phyloP scores from a whole-genome alignment of 2,888 invertebrate species.

The Trypoxylon attenuatum region DNA sequence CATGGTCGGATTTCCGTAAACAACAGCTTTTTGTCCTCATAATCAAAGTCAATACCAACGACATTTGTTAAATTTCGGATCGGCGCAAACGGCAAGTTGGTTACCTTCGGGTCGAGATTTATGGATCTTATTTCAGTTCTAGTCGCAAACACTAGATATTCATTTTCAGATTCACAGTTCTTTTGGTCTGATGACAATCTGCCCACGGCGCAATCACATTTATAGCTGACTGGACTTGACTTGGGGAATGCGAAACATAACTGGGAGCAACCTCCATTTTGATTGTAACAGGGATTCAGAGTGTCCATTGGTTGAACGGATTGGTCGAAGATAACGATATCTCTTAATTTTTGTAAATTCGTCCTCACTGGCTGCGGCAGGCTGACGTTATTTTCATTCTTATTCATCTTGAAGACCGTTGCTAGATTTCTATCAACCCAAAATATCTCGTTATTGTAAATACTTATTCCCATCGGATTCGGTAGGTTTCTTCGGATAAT shows the following conservation, averaged over 20 bases:
- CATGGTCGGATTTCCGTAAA: slow-evolving; percentile 96
- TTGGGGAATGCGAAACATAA: slow-evolving; percentile 95
- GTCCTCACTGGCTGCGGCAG: slow-evolving; percentile 85
- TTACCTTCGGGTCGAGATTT: slow-evolving; percentile 89
- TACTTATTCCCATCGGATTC: slow-evolving; percentile 94
- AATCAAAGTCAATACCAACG: slow-evolving; percentile 97
- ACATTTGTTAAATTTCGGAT: slow-evolving; percentile 92
- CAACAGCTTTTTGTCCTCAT: slow-evolving; percentile 88
- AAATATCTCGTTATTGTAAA: slow-evolving; percentile 89
- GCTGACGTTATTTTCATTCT: slow-evolving; percentile 83
- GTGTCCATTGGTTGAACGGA: slow-evolving; percentile 91
- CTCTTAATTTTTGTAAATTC: slow-evolving; percentile 89
- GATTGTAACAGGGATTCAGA: slow-evolving; percentile 85
- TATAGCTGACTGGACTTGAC: slow-evolving; percentile 78
- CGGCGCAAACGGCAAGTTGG: slow-evolving; percentile 89
- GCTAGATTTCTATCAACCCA: slow-evolving; percentile 96
- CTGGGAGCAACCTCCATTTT: slow-evolving; percentile 92
- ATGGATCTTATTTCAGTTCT: slow-evolving; percentile 94
- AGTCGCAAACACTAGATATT: slow-evolving; percentile 95
- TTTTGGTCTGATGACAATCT: slow-evolving; percentile 81
- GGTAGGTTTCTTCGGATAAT: slow-evolving; percentile 91
- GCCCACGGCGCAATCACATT: slow-evolving; percentile 96
- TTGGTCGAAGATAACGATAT: slow-evolving; percentile 93
- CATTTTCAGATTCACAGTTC: slow-evolving; percentile 88
- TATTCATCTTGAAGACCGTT: slow-evolving; percentile 88